Base-by-base conservation (phyloP, 2,797 vertebrate genomes). In the Lophura swinhoii region DNA sequence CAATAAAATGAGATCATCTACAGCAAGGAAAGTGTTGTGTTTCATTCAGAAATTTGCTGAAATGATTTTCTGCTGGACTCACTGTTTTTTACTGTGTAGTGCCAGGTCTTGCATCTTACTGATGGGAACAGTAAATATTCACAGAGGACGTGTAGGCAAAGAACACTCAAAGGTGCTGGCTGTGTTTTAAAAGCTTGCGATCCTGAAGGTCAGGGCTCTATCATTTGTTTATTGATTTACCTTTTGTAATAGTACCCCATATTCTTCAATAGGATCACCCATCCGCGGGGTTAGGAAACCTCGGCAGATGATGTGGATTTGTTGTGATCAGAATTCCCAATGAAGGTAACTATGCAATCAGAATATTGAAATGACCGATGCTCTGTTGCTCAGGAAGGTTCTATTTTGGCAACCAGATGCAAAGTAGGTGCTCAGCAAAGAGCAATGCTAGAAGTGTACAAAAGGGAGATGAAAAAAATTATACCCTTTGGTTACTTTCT, bases 201-300 rank as follows among this genome's bases (percentile, higher is more conserved):
- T 63, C 73, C 4, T 5, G 43, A 83, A 88, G 67, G 85, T 73
- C 70, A 48, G 28, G 18, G 80, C 91, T 55, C 66, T 70, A 29
- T n/a, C 18, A 46, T 0, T 24, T 81, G 85, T 33, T 58, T 58
- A 14, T 22, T 33, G n/a, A 21, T n/a, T 22, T 78, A 48, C 70
- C 69, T 77, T 73, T 93, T 78, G 49, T 81, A 31, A 21, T 18
- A 63, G n/a, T 39, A 33, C 33, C 75, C 85, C 46, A 29, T 26
- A 9, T 72, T 89, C 51, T 59, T 85, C 66, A 75, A 31, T 43
- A 93, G 75, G 80, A 87, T 89, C 83, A 83, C 62, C 69, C 51
- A 67, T 62, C 84, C 66, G n/a, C 59, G 68, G 41, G 72, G 63
- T 35, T 91, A 63, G 91, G 85, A 93, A 96, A 72, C 55, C 41